Evolutionary conservation across 2,888 invertebrate species (phyloP).

Genomic region (Hedychridium roseum): DNA sequence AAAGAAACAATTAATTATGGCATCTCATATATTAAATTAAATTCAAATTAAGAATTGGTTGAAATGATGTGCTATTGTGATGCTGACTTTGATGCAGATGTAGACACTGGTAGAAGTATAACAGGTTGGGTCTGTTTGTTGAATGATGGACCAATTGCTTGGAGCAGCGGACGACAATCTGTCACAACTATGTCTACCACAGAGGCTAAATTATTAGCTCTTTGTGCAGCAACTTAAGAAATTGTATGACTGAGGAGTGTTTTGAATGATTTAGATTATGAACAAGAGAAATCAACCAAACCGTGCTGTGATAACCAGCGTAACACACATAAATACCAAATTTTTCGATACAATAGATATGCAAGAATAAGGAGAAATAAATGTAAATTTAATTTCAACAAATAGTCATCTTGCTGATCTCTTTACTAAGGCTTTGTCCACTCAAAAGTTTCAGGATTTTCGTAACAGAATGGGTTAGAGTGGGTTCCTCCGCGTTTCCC

Average conservation of each 20-base stretch:
- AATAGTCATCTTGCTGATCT: constrained; percentile 4
- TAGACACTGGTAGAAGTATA: constrained; percentile 1
- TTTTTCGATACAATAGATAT: constrained; percentile 7
- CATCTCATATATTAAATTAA: too few species aligned
- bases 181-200: constrained; percentile 11
- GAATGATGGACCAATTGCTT: constrained; percentile 17
- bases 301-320: too few species aligned
- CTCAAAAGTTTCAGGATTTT: too few species aligned
- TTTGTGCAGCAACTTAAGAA: constrained; percentile 23
- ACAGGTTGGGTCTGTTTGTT: constrained; percentile 7
- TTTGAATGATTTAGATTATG: too few species aligned
- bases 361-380: constrained; percentile 1
- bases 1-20: constrained; percentile 5
- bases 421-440: background rate
- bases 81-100: constrained; percentile 6
- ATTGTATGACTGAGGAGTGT: too few species aligned
- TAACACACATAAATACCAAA: constrained; percentile 4
- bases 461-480: too few species aligned
- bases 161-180: constrained; percentile 16
- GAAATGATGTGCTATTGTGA: constrained; percentile 4
- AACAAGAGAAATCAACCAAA: too few species aligned
- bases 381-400: background rate
- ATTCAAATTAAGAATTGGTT: background rate
- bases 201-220: constrained; percentile 27
- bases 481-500: too few species aligned